These are phyloP conservation scores for Holocentrus rufus DNA, from an alignment of 2,797 vertebrate genomes.

Conservation along the genomic window DNA sequence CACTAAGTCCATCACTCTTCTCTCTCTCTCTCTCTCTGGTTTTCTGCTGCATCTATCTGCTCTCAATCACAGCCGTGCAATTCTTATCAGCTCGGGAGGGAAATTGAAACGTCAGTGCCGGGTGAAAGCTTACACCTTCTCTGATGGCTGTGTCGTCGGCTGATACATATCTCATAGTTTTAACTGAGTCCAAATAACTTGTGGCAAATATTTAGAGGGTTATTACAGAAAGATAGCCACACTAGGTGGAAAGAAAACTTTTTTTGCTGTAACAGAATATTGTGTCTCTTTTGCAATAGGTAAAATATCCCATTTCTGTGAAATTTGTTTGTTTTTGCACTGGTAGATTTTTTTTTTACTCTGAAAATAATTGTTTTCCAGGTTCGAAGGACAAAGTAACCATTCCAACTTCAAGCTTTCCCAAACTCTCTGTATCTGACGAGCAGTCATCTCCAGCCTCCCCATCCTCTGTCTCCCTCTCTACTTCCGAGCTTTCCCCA, in stretches of 20 bases:
- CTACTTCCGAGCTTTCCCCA: conserved; percentile 80
- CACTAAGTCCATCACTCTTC: conserved; percentile 65
- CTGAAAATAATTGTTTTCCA: conserved; percentile 66
- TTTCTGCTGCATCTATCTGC: conserved; percentile 71
- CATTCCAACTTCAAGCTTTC: conserved; percentile 86
- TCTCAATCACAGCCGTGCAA: conserved; percentile 62
- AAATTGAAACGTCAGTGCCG: conserved; percentile 70
- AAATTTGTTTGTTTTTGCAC: background rate
- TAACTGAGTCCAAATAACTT: conserved; percentile 38
- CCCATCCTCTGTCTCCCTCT: conserved; percentile 82
- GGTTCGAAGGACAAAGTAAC: conserved; percentile 88
- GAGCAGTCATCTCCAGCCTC: conserved; percentile 85
- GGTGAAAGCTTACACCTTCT: conserved; percentile 57
- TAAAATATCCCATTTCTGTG: conserved; percentile 15
- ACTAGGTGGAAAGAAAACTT: conserved; percentile 4
- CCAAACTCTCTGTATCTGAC: conserved; percentile 83
- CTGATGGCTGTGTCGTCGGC: conserved; percentile 40
- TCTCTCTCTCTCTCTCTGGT: conserved; percentile 61
- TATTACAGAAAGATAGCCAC: conserved; percentile 35
- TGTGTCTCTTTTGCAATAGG: conserved; percentile 46
- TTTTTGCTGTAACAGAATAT: conserved; percentile 9
- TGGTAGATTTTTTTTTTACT: conserved; percentile 24
- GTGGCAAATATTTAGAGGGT: conserved; percentile 50
- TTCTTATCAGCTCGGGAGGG: conserved; percentile 70
- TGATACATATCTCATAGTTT: conserved; percentile 58